Evolutionary conservation across 2,797 vertebrate genomes (phyloP), one percentile per base, ranked within the genome.

Genomic region (Sarcophilus harrisii): DNA sequence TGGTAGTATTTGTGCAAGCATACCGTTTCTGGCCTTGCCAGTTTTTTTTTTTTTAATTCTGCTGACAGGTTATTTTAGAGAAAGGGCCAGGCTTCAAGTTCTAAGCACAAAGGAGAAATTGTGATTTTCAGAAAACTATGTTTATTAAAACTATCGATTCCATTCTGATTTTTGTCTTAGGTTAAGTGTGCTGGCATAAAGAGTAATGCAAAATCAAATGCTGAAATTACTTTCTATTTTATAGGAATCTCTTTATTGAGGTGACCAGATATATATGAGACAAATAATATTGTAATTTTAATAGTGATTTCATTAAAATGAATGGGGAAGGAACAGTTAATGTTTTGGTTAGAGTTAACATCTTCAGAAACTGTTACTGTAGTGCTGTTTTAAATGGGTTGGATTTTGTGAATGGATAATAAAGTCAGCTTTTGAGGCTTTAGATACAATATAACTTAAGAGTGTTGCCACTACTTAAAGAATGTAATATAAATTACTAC

Each of bases 281-380:
- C 29, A 92, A 98, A 57, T 92, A 87, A 87, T 95, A 81, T 94
- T 94, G 93, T 94, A 57, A n/a, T 58, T 90, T 93, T 92, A 52
- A 29, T 29, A 90, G 94, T 91, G 81, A 93, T 96, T 92, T 5
- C 93, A 29, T 96, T 95, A 66, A 95, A 96, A 95, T 96, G 58
- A 96, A 90, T 96, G 96, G 95, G 30, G 66, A 96, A 96, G 95
- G 97, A 91, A 52, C 96, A 94, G 94, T 97, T 97, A 94, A 95
- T 52, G 95, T 92, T 98, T 98, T 95, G 90, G 96, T 96, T 96
- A 97, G 95, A 94, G 29, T 91, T 97, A 95, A 95, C 94, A 93
- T 97, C 91, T 58, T 62, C 66, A 73, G 90, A 96, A 98, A 98
- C 95, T 98, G 24, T 92, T 97, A 94, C 90, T 93, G 66, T 91